Evolutionary conservation across 2,888 invertebrate genomes (phyloP).

Genomic region (Balanococcus diminutus): DNA sequence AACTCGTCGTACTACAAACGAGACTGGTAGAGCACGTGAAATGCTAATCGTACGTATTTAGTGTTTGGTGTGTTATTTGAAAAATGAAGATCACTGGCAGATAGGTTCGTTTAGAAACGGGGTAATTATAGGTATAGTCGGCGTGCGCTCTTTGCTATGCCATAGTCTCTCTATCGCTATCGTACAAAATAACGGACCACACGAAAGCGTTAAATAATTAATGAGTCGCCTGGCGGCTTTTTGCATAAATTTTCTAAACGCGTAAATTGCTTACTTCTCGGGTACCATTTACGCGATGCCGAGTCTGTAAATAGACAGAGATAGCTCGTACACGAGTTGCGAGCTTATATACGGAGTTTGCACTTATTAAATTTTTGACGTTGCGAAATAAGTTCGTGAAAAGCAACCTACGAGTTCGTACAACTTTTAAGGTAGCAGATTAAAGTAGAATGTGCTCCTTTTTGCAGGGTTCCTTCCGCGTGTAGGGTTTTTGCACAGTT

Average conservation of each 20-base stretch:
- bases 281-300: neutral
- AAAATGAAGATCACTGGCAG: neutral
- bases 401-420: neutral
- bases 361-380: neutral
- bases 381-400: neutral
- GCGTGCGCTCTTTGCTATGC: neutral
- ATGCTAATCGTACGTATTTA: neutral
- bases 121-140: conserved; percentile 20
- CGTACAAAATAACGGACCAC: conserved; percentile 20
- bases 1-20: too few species aligned
- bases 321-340: neutral
- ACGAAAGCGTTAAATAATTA: conserved; percentile 29
- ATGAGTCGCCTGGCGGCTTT: conserved; percentile 21
- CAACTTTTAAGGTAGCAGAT: neutral
- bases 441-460: neutral
- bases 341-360: neutral
- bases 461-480: too few species aligned
- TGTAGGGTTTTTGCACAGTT: too few species aligned
- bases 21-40: neutral
- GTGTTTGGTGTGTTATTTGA: neutral
- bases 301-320: neutral
- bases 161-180: neutral
- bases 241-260: conserved; percentile 21
- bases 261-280: conserved; percentile 14
- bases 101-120: neutral